Evolutionary conservation across 2,113 vertebrate genomes (phyloP), one percentile per base, ranked within the genome.

Genomic region (Pelusios castaneus): DNA sequence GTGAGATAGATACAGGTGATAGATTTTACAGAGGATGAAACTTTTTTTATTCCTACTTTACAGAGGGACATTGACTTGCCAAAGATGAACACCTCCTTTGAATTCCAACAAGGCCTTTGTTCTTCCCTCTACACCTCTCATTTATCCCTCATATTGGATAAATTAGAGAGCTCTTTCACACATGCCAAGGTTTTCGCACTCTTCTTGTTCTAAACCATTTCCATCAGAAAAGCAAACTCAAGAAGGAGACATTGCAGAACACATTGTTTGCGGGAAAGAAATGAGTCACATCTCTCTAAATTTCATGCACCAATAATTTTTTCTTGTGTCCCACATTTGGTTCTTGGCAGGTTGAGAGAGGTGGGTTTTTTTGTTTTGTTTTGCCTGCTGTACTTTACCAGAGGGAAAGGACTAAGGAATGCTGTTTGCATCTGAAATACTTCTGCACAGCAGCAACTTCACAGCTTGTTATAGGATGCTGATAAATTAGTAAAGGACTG

Each of bases 341-440:
- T 84, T 80, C 76, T 60, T 95, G 88, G 92, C 93, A 87, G 84
- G 80, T 82, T 86, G 85, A 90, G 91, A 27, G 75, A 84, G 85
- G 84, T 81, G n/a, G n/a, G n/a, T n/a, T n/a, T n/a, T n/a, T n/a
- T n/a, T n/a, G n/a, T n/a, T n/a, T n/a, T 97, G 92, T 95, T 96
- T 95, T 96, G 90, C 92, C 94, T 91, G 93, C 95, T 97, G 94
- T 95, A 95, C 87, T 96, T 95, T 95, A 97, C 92, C 89, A 95
- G 92, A 96, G 94, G 92, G 93, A 95, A 96, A 91, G 92, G 92
- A 89, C 89, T 95, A 97, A 94, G 93, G 92, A 97, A 94, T 93
- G 89, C 94, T 93, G 87, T 95, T 94, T 95, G 93, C 97, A 89
- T 87, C 94, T 79, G 95, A 94, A 95, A 88, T 38, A 13, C 79